These are phyloP conservation scores for Colostygia pectinataria DNA, from an alignment of 2,888 invertebrate genomes.

Conservation along the genomic window DNA sequence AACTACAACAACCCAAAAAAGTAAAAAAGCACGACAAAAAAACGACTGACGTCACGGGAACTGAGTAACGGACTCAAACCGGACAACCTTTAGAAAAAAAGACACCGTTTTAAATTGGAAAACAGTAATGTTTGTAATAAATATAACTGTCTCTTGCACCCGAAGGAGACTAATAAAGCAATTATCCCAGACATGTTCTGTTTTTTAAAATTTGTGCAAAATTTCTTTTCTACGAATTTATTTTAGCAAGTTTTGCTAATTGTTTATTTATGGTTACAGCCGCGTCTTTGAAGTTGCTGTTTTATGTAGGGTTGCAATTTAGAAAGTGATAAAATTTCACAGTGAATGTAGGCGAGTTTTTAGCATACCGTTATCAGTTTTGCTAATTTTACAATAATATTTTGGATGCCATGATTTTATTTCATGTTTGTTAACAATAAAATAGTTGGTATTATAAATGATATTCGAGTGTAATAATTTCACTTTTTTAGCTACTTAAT, in stretches of 20 bases:
- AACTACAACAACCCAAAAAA: conserved; percentile 24
- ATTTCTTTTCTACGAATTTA: conserved; percentile 70
- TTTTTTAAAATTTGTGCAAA: conserved; percentile 60
- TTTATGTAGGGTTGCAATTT: conserved; percentile 48
- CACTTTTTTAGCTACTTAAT: too few relatives aligned
- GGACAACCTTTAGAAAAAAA: conserved; percentile 41
- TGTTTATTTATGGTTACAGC: conserved; percentile 30
- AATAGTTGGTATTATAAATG: too few relatives aligned
- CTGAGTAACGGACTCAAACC: conserved; percentile 45
- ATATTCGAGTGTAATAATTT: too few relatives aligned
- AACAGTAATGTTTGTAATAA: conserved; percentile 37
- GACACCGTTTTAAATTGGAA: conserved; percentile 31
- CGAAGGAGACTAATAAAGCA: conserved; percentile 49
- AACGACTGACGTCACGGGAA: conserved; percentile 52
- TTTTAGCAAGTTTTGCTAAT: conserved; percentile 39
- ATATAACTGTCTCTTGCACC: conserved; percentile 34
- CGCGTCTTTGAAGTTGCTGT: conserved; percentile 22
- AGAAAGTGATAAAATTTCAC: conserved; percentile 31
- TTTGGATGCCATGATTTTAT: too few relatives aligned
- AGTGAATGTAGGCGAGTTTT: conserved; percentile 14
- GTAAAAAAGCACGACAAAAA: conserved; percentile 38
- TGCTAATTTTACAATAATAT: background rate
- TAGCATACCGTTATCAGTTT: background rate
- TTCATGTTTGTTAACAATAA: too few relatives aligned
- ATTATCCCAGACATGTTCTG: conserved; percentile 34